A percentile compares a stretch with the other conserved stretches of the same genome.
These are phyloP conservation scores for Xestia ashworthii DNA, from an alignment of 2,888 invertebrate genomes.

Conservation along the genomic window DNA sequence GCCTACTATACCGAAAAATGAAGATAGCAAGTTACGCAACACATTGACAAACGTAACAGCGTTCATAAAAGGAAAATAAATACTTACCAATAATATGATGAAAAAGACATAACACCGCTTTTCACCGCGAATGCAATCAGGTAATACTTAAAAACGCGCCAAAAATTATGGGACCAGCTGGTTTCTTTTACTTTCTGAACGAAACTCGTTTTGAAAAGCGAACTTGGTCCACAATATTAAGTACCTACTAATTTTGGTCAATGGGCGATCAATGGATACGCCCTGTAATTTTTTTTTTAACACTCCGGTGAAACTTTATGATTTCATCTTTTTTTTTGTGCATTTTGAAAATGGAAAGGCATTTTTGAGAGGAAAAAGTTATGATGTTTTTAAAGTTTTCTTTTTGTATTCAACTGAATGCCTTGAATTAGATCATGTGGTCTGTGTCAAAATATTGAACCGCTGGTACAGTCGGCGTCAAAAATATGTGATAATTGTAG, in stretches of 20 bases:
- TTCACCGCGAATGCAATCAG: slow-evolving; percentile 8
- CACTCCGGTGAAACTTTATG: slow-evolving; percentile 28
- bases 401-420: neutral
- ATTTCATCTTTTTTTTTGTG: slow-evolving; percentile 9
- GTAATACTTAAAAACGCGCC: slow-evolving; percentile 12
- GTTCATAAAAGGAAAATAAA: slow-evolving; percentile 5
- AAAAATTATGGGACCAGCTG: neutral
- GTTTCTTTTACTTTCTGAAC: slow-evolving; percentile 49
- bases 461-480: neutral
- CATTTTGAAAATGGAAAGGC: neutral
- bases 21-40: neutral
- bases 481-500: neutral
- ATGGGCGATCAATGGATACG: slow-evolving; percentile 29
- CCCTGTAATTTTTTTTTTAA: slow-evolving; percentile 34
- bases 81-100: slow-evolving; percentile 2
- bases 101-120: slow-evolving; percentile 30
- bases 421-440: neutral
- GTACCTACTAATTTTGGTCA: slow-evolving; percentile 22
- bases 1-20: neutral
- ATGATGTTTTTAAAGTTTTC: neutral
- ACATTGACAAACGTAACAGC: neutral
- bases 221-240: slow-evolving; percentile 7
- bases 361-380: neutral
- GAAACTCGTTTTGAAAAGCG: slow-evolving; percentile 54
- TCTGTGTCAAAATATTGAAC: neutral